Percentiles rank a stretch among this genome's conserved stretches.
Evolutionary conservation across 2,888 invertebrate genomes (phyloP).

Genomic region (Kuschelorhynchus macadamiae): DNA sequence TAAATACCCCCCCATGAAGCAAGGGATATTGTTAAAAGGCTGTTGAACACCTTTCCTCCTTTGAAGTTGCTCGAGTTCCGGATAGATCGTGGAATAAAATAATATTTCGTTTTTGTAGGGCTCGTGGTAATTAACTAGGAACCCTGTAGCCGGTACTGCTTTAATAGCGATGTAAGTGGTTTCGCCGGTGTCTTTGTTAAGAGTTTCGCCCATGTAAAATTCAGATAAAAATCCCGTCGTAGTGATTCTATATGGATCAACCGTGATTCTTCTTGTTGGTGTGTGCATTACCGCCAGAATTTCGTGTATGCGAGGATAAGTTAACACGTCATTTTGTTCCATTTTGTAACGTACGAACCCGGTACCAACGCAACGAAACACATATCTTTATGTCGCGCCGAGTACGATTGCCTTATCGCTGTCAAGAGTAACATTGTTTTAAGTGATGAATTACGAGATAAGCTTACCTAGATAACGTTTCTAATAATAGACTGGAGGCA

Average conservation of each 20-base stretch:
- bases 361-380: no score
- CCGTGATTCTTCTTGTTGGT: background rate
- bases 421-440: no score
- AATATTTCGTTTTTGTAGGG: constrained; percentile 28
- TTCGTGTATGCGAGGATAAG: no score
- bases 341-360: no score
- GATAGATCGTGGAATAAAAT: constrained; percentile 26
- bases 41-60: constrained; percentile 1
- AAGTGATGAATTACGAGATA: no score
- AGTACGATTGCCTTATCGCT: no score
- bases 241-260: background rate
- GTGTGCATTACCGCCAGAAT: no score
- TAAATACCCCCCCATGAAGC: constrained; percentile 15
- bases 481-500: no score
- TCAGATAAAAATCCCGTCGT: constrained; percentile 27
- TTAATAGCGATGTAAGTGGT: constrained; percentile 28
- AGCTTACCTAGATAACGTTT: no score
- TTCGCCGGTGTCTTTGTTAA: constrained; percentile 30
- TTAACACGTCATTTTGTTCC: no score
- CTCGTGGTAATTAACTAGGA: background rate
- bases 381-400: no score
- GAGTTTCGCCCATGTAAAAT: constrained; percentile 17
- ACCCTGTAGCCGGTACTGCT: constrained; percentile 7
- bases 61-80: constrained; percentile 24
- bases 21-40: constrained; percentile 13